These are phyloP conservation scores for Torymus auratus DNA, from an alignment of 2,888 invertebrate genomes.

Conservation along the genomic window DNA sequence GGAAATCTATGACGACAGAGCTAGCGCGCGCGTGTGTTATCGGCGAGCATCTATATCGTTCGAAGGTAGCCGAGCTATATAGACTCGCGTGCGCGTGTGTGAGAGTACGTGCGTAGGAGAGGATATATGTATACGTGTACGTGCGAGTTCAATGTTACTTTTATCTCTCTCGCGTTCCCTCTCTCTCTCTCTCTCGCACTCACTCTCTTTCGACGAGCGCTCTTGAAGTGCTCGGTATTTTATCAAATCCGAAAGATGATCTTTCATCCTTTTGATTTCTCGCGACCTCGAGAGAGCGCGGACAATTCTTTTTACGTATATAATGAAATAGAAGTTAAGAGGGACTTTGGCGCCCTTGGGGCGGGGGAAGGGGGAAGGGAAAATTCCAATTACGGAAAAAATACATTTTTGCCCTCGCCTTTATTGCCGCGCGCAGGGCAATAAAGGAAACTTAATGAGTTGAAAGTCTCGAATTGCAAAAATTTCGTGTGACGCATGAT, in stretches of 20 bases:
- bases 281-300: neutral
- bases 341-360: too few relatives aligned
- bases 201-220: too few relatives aligned
- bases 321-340: neutral
- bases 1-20: constrained; percentile 26
- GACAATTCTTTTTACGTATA: neutral
- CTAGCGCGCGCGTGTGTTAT: neutral
- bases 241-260: constrained; percentile 10
- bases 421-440: neutral
- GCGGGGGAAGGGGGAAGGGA: too few relatives aligned
- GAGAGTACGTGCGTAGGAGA: too few relatives aligned
- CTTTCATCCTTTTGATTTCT: neutral
- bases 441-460: constrained; percentile 12
- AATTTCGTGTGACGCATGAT: too few relatives aligned
- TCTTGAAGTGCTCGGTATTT: neutral
- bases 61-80: neutral
- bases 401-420: neutral
- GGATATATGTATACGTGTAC: too few relatives aligned
- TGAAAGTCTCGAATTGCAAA: constrained; percentile 7
- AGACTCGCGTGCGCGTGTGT: too few relatives aligned
- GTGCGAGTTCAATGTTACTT: too few relatives aligned
- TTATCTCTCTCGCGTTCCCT: too few relatives aligned
- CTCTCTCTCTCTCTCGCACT: too few relatives aligned
- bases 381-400: neutral
- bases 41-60: constrained; percentile 14